Conservation (phyloP, 2,888 invertebrate genomes). For the Fragum whitleyi region DNA sequence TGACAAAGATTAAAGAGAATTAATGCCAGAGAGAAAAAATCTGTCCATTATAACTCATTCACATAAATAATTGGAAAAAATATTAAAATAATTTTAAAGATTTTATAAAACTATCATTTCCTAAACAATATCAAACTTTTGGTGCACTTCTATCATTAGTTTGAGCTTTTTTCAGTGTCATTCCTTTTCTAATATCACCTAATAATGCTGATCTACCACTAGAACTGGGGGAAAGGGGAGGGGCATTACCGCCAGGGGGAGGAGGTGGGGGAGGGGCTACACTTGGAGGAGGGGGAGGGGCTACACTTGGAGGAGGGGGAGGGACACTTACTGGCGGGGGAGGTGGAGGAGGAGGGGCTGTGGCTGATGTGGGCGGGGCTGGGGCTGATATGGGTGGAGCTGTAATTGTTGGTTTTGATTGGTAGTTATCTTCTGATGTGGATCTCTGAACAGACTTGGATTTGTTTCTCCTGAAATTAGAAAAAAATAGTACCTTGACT, state of each 20-base stretch:
- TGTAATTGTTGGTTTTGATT: slow-evolving; percentile 14
- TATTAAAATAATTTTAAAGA: no score
- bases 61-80: no score
- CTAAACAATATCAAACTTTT: slow-evolving; percentile 64
- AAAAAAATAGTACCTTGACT: slow-evolving; percentile 17
- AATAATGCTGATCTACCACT: slow-evolving; percentile 71
- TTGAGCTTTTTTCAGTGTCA: slow-evolving; percentile 72
- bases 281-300: slow-evolving; percentile 42
- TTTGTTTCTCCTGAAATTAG: slow-evolving; percentile 33
- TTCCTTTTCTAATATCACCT: slow-evolving; percentile 71
- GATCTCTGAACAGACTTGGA: background rate
- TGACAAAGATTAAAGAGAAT: no score
- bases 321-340: slow-evolving; percentile 43
- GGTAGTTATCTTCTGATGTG: slow-evolving; percentile 19
- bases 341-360: slow-evolving; percentile 47
- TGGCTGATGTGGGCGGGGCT: background rate
- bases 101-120: no score
- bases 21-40: no score
- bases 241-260: slow-evolving; percentile 57
- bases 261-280: slow-evolving; percentile 41
- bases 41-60: no score
- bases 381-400: background rate
- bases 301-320: slow-evolving; percentile 45
- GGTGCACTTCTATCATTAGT: slow-evolving; percentile 78
- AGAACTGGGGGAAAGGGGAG: slow-evolving; percentile 44